Conservation (phyloP, 2,113 vertebrate genomes). For the Phyllostomus discolor region DNA sequence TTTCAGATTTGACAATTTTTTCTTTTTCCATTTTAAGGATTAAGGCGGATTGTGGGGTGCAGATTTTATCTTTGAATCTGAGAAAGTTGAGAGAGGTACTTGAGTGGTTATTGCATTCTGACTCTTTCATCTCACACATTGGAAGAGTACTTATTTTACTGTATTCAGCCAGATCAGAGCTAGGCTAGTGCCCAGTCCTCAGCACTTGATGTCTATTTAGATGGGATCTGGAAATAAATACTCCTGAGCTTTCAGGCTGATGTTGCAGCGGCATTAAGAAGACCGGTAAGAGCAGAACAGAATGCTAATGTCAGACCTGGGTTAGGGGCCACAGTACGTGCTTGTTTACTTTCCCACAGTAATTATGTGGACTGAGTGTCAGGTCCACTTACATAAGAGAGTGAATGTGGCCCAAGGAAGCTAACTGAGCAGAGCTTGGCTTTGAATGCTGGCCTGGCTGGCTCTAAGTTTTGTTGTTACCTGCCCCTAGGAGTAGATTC, state of each 20-base stretch:
- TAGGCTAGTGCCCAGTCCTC: background rate
- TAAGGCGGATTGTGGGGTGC: background rate
- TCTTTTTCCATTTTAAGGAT: background rate
- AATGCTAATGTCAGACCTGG: background rate
- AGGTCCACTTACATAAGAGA: background rate
- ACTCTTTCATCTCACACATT: background rate
- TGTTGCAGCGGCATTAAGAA: background rate
- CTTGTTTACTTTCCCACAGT: background rate
- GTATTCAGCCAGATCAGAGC: background rate
- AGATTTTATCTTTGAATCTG: background rate
- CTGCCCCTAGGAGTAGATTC: background rate
- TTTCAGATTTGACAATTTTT: background rate
- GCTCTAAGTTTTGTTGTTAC: background rate
- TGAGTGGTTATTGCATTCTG: background rate
- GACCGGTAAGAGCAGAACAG: background rate
- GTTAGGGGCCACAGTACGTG: accelerated
- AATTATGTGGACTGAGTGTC: background rate
- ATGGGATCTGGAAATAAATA: background rate
- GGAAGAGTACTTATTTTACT: background rate
- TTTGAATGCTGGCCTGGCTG: background rate
- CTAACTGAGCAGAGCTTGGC: background rate
- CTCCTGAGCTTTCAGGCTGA: background rate
- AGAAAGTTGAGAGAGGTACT: background rate
- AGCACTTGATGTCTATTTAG: background rate
- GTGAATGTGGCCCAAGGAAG: background rate